Base-by-base conservation (phyloP, 2,888 invertebrate genomes). In the Leptura quadrifasciata region DNA sequence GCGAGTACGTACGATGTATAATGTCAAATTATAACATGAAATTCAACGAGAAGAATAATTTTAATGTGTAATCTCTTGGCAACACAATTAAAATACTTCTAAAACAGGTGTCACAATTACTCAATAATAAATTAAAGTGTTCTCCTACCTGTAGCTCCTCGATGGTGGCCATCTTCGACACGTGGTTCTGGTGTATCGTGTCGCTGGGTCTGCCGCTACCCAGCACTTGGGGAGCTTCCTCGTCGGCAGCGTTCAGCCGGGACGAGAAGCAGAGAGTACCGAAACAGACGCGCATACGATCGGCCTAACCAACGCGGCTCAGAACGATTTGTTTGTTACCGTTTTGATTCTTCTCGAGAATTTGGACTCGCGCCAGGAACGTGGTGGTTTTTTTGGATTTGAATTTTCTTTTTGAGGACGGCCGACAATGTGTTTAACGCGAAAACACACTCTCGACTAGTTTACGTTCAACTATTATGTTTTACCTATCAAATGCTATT, bases 231-330 rank as follows among this genome's bases (percentile, higher is more conserved):
- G 79, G 86, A 89, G 93, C 93, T 92, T 94, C 94, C 92, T 94
- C 94, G 92, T 92, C 94, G 93, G 92, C 93, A 91, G 93, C 92
- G 89, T 94, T 93, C 92, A 94, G 94, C 93, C 93, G 93, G 92
- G 95, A 95, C 93, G 95, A 94, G 94, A 96, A 96, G 94, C 96
- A 96, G 84, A 89, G 85, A 92, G 93, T 94, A 91, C 95, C 95
- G 91, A 96, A 95, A 91, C 96, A 96, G 93, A 96, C 94, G 93
- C 95, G 95, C 96, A 96, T 96, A 93, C 93, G 94, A 93, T 93
- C 93, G 93, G 92, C 90, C 92, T 76, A 74, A 70, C 72, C 74
- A 71, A 76, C 75, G 55, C 70, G 47, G 71, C 71, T 47, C 69
- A 55, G 55, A 21, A 61, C 61, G 61, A 47, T 52, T 52, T 61